Evolutionary conservation across 2,888 invertebrate species (phyloP).

Genomic region (Melipona beecheii): DNA sequence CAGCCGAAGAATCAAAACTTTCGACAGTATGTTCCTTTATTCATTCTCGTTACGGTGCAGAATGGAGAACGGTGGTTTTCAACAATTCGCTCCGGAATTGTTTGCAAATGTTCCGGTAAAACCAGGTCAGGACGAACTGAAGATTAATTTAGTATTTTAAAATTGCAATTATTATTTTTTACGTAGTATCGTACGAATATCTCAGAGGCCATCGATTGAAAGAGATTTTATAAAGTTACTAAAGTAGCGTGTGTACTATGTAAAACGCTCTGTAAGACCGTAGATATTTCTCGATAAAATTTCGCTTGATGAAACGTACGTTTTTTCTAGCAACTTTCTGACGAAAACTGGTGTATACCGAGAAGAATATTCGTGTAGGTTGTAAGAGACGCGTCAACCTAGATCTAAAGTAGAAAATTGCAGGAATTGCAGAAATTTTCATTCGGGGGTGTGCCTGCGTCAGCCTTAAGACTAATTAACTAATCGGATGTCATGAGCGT

Average conservation of each 20-base stretch:
- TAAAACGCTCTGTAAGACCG: neutral
- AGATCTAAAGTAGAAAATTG: constrained; percentile 78
- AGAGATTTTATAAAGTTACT: neutral
- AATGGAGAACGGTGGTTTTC: constrained; percentile 51
- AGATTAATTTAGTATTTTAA: neutral
- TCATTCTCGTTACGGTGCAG: constrained; percentile 28
- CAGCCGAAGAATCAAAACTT: constrained; percentile 45
- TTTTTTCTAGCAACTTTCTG: constrained; percentile 35
- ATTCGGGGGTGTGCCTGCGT: constrained; percentile 63
- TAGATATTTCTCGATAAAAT: neutral
- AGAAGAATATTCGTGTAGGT: constrained; percentile 64
- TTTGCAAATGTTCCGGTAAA: constrained; percentile 60
- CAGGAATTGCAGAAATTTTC: constrained; percentile 76
- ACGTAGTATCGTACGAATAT: neutral
- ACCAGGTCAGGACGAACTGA: constrained; percentile 65
- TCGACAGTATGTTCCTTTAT: constrained; percentile 36
- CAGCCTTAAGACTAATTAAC: constrained; percentile 66
- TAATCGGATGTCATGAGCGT: constrained; percentile 37
- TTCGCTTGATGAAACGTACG: constrained; percentile 19
- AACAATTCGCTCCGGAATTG: constrained; percentile 55
- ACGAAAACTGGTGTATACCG: constrained; percentile 46
- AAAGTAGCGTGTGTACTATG: neutral
- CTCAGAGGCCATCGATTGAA: neutral
- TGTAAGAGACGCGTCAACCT: constrained; percentile 74
- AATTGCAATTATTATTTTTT: neutral